Base-by-base conservation (phyloP, 2,888 invertebrate species). In the Mellilla xanthometata region DNA sequence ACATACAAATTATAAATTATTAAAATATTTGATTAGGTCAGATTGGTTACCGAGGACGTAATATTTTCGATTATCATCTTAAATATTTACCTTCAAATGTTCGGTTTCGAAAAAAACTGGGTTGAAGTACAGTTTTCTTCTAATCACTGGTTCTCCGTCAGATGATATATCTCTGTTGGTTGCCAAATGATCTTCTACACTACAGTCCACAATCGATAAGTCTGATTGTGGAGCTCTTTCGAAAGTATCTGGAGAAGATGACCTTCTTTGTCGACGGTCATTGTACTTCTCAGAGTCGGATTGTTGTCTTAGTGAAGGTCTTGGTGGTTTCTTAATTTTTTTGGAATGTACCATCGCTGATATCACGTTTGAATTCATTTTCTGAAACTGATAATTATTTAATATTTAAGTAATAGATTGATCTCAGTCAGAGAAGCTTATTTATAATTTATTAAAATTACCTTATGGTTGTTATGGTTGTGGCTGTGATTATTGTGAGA, bases 71-170 rank as follows among this genome's bases (percentile, higher is more conserved):
- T 2, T 26, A 10, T 2, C 10, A 1, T 31, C 8, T 30, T 9
- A 39, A 13, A 13, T 8, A n/a, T 24, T 31, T 90, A 96, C 96
- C 91, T 94, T 91, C 38, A 97, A 83, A 51, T 95, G 85, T 70
- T 96, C 96, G 0, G 94, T 94, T 76, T 97, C 97, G 67, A 97
- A 96, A 76, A 96, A 97, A 0, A 96, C 96, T 0, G 96, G 96
- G 81, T 96, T 97, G 67, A 97, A 97, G 72, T 96, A 96, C 2
- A 97, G 84, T 68, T 96, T 96, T 61, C 93, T 92, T 46, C 96
- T 90, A 4, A 93, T 91, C 0, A 70, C 69, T 31, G 76, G 72
- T 47, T 85, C 85, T 11, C 80, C 81, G 52, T 76, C 74, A 13
- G 78, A 70, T 70, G 83, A 53, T 11, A 72, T 52, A 83, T 76